Evolutionary conservation across 2,797 vertebrate genomes (phyloP).

Genomic region (Synanceia verrucosa): DNA sequence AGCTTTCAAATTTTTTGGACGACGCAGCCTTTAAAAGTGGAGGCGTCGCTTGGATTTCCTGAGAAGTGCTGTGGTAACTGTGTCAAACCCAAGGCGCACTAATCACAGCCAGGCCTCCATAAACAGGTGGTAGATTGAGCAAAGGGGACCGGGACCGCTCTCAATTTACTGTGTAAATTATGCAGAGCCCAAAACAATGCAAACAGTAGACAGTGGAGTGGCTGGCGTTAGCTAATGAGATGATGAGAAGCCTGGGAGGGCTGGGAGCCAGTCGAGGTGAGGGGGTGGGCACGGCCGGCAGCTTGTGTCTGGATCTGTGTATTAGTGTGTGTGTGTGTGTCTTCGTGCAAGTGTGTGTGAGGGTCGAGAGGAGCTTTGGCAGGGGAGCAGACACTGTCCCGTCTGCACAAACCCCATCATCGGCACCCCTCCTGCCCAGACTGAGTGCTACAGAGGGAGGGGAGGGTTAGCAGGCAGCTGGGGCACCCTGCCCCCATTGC

Average conservation of each 20-base stretch:
- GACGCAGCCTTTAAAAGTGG: constrained; percentile 13
- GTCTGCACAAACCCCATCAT: constrained; percentile 69
- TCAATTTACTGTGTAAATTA: constrained; percentile 85
- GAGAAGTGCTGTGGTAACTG: constrained; percentile 62
- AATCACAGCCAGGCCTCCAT: constrained; percentile 67
- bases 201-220: constrained; percentile 82
- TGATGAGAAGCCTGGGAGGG: constrained; percentile 79
- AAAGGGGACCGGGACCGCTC: constrained; percentile 64
- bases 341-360: constrained; percentile 36
- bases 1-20: constrained; percentile 22
- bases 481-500: constrained; percentile 77
- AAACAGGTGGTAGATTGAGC: constrained; percentile 85
- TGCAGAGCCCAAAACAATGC: constrained; percentile 85
- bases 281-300: constrained; percentile 70
- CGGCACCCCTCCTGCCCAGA: constrained; percentile 73
- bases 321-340: not conserved
- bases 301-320: constrained; percentile 76
- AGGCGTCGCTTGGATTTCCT: constrained; percentile 59
- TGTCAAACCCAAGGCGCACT: constrained; percentile 66
- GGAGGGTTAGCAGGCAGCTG: constrained; percentile 85
- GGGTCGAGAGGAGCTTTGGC: constrained; percentile 64
- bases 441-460: constrained; percentile 63
- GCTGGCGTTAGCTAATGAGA: constrained; percentile 80
- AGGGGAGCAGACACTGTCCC: constrained; percentile 80
- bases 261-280: constrained; percentile 63